Evolutionary conservation across 2,888 invertebrate species (phyloP).

Genomic region (Priocnemis perturbator): DNA sequence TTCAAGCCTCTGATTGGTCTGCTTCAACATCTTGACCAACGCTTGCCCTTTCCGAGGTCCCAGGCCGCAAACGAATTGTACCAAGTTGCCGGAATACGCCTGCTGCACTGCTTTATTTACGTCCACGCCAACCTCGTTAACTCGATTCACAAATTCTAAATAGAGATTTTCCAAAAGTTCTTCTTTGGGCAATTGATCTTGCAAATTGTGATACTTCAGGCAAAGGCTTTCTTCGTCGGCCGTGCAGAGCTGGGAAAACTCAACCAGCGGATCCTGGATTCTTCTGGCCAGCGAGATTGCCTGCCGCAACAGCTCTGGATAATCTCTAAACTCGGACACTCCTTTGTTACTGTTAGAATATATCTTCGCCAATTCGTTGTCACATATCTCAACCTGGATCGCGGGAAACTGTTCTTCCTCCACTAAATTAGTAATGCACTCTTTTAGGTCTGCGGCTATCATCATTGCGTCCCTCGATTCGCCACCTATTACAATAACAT

Average conservation of each 20-base stretch:
- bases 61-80: constrained; percentile 98
- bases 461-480: constrained; percentile 92
- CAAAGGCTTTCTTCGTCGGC: constrained; percentile 97
- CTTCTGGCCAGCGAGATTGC: constrained; percentile 95
- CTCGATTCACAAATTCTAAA: constrained; percentile 94
- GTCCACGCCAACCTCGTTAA: constrained; percentile 99
- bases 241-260: constrained; percentile 96
- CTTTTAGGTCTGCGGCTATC: constrained; percentile 87
- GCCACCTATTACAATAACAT: constrained; percentile 93
- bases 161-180: constrained; percentile 90
- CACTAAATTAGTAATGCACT: constrained; percentile 83
- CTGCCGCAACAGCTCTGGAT: constrained; percentile 92
- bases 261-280: constrained; percentile 96
- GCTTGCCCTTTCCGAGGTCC: constrained; percentile 96
- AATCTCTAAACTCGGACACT: constrained; percentile 91
- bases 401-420: constrained; percentile 91
- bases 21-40: constrained; percentile 89
- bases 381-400: constrained; percentile 93
- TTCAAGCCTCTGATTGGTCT: constrained; percentile 93
- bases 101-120: constrained; percentile 95
- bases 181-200: constrained; percentile 89
- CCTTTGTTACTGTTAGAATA: constrained; percentile 95
- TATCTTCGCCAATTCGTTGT: constrained; percentile 94
- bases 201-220: constrained; percentile 91
- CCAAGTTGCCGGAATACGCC: constrained; percentile 89